Conservation (phyloP, 2,113 vertebrate genomes). For the Oxyura jamaicensis region DNA sequence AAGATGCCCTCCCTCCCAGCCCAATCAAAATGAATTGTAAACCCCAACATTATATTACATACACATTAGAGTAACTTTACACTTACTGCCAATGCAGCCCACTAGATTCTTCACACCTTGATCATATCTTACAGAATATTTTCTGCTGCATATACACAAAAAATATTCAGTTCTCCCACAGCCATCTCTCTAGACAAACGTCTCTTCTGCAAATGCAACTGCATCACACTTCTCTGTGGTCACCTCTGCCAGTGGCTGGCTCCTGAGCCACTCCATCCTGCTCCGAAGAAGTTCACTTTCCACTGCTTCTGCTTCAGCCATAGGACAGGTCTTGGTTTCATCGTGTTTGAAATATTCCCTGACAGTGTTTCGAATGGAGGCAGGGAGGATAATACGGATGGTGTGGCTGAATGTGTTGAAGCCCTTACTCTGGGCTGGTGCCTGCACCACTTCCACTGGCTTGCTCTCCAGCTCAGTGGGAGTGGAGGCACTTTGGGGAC, state of each 20-base stretch:
- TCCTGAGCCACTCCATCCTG: conserved; percentile 59
- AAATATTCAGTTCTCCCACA: background rate
- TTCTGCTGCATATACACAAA: background rate
- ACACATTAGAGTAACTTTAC: background rate
- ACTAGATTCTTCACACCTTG: conserved; percentile 30
- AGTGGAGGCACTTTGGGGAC: background rate
- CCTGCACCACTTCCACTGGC: background rate
- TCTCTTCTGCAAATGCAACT: conserved; percentile 44
- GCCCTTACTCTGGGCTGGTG: conserved; percentile 18
- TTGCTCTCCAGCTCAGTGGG: background rate
- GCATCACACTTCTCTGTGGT: background rate
- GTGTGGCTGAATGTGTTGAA: conserved; percentile 65
- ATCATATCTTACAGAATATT: conserved; percentile 26
- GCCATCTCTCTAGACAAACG: conserved; percentile 51
- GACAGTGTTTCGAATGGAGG: conserved; percentile 71
- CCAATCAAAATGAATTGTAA: background rate
- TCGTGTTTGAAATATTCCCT: conserved; percentile 73
- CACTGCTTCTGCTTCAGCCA: background rate
- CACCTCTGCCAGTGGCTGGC: background rate
- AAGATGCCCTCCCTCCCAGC: background rate
- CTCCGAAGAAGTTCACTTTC: conserved; percentile 65
- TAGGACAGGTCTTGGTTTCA: background rate
- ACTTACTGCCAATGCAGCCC: background rate
- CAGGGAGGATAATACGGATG: conserved; percentile 75
- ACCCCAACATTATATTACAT: background rate